Conservation (phyloP, 2,888 invertebrate genomes). For the Hydraecia micacea region DNA sequence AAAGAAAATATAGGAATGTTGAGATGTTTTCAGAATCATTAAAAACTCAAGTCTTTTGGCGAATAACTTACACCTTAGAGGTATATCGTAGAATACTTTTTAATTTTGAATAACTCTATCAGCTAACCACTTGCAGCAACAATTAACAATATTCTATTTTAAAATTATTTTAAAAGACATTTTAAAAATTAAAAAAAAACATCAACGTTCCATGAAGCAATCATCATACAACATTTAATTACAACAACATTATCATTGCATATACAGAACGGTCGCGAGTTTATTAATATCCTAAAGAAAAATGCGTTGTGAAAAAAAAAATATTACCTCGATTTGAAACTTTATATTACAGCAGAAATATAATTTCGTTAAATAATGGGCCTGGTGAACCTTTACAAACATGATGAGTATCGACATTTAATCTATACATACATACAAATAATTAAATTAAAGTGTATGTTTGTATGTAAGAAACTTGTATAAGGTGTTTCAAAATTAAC, state of each 20-base stretch:
- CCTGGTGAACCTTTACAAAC: no score
- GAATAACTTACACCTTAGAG: background rate
- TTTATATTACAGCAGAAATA: background rate
- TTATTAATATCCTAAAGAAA: background rate
- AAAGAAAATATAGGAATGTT: background rate
- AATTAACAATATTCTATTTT: background rate
- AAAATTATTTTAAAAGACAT: background rate
- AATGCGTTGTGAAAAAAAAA: background rate
- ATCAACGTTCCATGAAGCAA: slow-evolving; percentile 16
- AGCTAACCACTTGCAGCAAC: background rate
- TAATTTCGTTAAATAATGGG: no score
- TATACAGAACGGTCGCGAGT: background rate
- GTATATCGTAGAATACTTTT: background rate
- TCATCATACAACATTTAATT: slow-evolving; percentile 14
- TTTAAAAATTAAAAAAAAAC: background rate
- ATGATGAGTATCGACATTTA: no score
- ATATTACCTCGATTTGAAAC: background rate
- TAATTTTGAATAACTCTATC: background rate
- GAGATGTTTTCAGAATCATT: slow-evolving; percentile 20
- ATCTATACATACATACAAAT: no score
- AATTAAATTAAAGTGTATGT: no score
- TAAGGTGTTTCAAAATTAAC: no score
- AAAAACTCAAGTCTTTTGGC: background rate
- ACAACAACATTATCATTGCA: slow-evolving; percentile 3
- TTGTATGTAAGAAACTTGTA: no score